These are phyloP conservation scores for Agrotis puta DNA, from an alignment of 2,888 invertebrate species.

Conservation along the genomic window DNA sequence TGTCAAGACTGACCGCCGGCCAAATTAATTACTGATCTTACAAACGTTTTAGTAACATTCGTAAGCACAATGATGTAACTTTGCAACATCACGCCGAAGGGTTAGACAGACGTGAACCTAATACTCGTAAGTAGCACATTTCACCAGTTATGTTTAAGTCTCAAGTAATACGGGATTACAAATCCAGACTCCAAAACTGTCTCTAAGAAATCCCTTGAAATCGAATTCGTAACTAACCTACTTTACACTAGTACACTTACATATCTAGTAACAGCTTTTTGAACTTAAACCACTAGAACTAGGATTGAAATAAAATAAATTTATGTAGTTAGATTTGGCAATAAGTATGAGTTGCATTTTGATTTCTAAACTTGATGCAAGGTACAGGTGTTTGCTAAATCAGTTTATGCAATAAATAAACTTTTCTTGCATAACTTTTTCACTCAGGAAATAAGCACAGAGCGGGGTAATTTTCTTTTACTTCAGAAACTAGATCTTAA, in stretches of 20 bases:
- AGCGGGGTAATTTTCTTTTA: slow-evolving; percentile 68
- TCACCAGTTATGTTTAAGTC: not conserved
- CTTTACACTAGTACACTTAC: too few relatives aligned
- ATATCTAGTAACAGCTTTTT: slow-evolving; percentile 48
- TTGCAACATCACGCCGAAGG: not conserved
- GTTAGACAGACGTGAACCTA: not conserved
- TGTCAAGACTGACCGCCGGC: slow-evolving; percentile 74
- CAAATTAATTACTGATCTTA: slow-evolving; percentile 74
- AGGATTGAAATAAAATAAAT: slow-evolving; percentile 17
- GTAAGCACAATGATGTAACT: slow-evolving; percentile 56
- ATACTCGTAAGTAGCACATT: not conserved
- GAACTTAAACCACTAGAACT: slow-evolving; percentile 63
- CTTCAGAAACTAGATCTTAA: slow-evolving; percentile 73
- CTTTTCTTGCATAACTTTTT: slow-evolving; percentile 39
- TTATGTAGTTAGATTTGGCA: slow-evolving; percentile 13
- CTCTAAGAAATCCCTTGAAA: not conserved
- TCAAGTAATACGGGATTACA: not conserved
- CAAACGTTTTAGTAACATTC: slow-evolving; percentile 68
- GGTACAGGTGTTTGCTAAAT: slow-evolving; percentile 32
- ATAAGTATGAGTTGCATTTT: slow-evolving; percentile 18
- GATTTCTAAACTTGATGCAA: slow-evolving; percentile 24
- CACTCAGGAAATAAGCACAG: slow-evolving; percentile 49
- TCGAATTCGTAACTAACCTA: too few relatives aligned
- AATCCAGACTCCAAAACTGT: not conserved
- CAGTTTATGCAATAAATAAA: slow-evolving; percentile 26